Base-by-base conservation (phyloP, 2,113 vertebrate species). In the Callipepla californica region DNA sequence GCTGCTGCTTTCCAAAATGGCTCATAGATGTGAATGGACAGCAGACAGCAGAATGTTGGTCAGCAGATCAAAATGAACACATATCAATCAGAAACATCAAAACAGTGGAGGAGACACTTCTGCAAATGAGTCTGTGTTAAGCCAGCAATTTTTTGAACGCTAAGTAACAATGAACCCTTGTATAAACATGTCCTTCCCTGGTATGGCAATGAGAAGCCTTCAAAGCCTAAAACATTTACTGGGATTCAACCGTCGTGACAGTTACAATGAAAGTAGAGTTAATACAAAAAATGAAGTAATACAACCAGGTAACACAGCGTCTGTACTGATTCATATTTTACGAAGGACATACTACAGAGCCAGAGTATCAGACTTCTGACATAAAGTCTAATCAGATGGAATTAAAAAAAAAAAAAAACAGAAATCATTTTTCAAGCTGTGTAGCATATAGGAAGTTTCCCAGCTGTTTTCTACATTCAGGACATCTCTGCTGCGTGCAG, bases 391-490 rank as follows among this genome's bases (percentile, higher is more conserved):
- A 94, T 86, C 51, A 87, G 74, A 85, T 12, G 58, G 50, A 69
- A 78, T 76, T 81, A 5, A 40, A 62, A 81, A 44, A 67, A 80
- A 47, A 51, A 58, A 80, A 44, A 67, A 80, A 47, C 38, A 21
- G n/a, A 57, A 57, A 68, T 66, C 13, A 70, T 94, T 81, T 67
- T 47, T 92, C 80, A 92, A 80, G 48, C 77, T 76, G 53, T 74
- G 38, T 44, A 40, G 68, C 72, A 47, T 70, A 83, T 36, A 85
- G 38, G 57, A 74, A 89, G 90, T 91, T 96, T 70, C 87, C 95
- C 97, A 98, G 97, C 97, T 98, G 98, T 97, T 98, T 98, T 97
- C 96, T 97, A 96, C 97, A 98, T 98, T 97, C 95, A 96, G 87
- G 30, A 92, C 55, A 76, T 97, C 97, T 97, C 97, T 96, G 95